Percentiles rank a stretch among this genome's conserved stretches.
Conservation (phyloP, 2,797 vertebrate species). For the Molossus alvarezi region DNA sequence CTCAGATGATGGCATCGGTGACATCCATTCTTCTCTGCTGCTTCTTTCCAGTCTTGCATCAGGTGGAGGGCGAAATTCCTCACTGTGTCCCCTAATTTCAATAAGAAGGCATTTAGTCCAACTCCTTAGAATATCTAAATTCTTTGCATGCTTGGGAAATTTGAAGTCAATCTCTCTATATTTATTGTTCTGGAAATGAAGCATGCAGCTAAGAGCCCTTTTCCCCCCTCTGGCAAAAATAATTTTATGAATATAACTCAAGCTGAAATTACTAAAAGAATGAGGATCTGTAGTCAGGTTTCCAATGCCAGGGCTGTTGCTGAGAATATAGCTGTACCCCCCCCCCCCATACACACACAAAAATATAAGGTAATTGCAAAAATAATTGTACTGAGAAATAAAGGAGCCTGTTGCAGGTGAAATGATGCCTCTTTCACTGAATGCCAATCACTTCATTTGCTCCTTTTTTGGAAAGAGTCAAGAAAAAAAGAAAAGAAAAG, state of each 20-base stretch:
- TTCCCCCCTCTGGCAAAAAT: conserved; percentile 12
- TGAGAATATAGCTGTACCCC: not conserved
- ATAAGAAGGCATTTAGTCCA: conserved; percentile 39
- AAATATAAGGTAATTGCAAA: conserved; percentile 68
- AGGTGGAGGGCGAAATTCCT: conserved; percentile 40
- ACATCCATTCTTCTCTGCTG: not conserved
- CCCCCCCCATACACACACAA: too few relatives aligned
- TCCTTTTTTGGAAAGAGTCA: conserved; percentile 34
- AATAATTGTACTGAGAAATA: conserved; percentile 68
- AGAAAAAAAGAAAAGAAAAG: not conserved
- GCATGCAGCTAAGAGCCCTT: conserved; percentile 4
- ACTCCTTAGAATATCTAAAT: conserved; percentile 31
- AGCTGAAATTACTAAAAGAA: conserved; percentile 65
- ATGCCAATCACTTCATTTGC: not conserved
- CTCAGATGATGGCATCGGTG: not conserved
- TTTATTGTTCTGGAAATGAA: conserved; percentile 75
- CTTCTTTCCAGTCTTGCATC: not conserved
- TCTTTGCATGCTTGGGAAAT: conserved; percentile 51
- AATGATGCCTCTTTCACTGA: conserved; percentile 45
- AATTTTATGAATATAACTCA: conserved; percentile 78
- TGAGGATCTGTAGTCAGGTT: conserved; percentile 66
- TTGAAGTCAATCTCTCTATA: conserved; percentile 70
- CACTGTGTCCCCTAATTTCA: conserved; percentile 71
- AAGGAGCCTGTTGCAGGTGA: conserved; percentile 19
- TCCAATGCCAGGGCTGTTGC: conserved; percentile 63